Evolutionary conservation across 2,888 invertebrate genomes (phyloP), one percentile per base, ranked within the genome.

Genomic region (Tillus elongatus): DNA sequence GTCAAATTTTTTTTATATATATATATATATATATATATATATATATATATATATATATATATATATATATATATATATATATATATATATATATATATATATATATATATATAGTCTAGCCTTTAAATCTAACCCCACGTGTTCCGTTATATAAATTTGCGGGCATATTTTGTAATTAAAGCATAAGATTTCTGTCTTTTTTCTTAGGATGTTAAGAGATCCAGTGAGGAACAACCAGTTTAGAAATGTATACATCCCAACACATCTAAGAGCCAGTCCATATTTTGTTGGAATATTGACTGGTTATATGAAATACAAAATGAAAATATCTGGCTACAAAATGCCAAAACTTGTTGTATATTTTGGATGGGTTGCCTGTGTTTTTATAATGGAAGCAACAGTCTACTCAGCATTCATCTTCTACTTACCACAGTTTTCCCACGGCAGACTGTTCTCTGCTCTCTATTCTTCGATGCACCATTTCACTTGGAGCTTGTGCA

Each of bases 381-480:
- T 49, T 3, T 46, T 50, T 3, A 37, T 51, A 2, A 49, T 54
- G 40, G 43, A 52, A 36, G 33, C 43, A 6, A 51, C 57, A 2
- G 33, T 60, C n/a, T 55, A 58, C 33, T 47, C 53, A 2, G 55
- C 54, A 2, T 59, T 52, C 43, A 42, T 56, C 11, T 62, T 63
- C 36, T 63, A 61, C 39, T 37, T 52, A 8, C 48, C 53, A 0
- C 50, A 47, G 4, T 42, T 48, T 37, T 46, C 32, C 36, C 56
- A 49, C 41, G 50, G 44, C 37, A 50, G 48, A 10, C 13, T 56
- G 3, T 40, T 52, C 13, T 52, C 57, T 1, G 59, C 61, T 1
- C 29, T 60, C 4, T 63, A 62, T 43, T 57, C 57, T 4, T 50
- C 56, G 2, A 33, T 60, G 26, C 57, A 60, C 34, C 61, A 60